phyloP scores from a whole-genome alignment of 2,797 vertebrate genomes.

The Loriculus beryllinus region DNA sequence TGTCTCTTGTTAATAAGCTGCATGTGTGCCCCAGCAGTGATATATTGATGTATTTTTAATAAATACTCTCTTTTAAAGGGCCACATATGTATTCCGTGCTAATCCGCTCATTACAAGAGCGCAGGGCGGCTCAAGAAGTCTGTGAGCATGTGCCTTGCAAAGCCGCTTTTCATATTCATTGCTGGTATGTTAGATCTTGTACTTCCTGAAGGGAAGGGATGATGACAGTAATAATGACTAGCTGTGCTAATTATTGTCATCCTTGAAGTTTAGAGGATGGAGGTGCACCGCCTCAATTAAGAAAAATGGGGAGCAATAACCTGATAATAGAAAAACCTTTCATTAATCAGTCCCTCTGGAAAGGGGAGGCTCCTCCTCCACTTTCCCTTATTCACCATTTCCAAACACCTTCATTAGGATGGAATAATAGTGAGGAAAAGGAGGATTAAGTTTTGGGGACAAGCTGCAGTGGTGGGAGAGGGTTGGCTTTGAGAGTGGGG shows the following conservation, averaged over 20 bases:
- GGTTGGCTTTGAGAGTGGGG: neutral
- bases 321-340: neutral
- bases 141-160: neutral
- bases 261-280: slow-evolving; percentile 50
- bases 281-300: slow-evolving; percentile 4
- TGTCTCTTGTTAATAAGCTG: neutral
- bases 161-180: neutral
- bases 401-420: accelerated
- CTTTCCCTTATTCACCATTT: accelerated
- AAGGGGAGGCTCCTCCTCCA: neutral
- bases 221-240: slow-evolving; percentile 37
- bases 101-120: slow-evolving; percentile 13
- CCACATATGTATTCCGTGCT: neutral
- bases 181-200: neutral
- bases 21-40: neutral
- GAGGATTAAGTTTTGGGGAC: neutral
- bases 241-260: slow-evolving; percentile 53
- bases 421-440: neutral
- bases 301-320: neutral
- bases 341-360: neutral
- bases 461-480: neutral
- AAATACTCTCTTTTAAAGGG: slow-evolving; percentile 14
- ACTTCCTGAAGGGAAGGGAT: slow-evolving; percentile 52
- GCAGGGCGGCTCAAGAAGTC: neutral
- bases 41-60: slow-evolving; percentile 55